Percentiles rank a stretch among this genome's conserved stretches.
Conservation (phyloP, 2,888 invertebrate genomes). For the Drosophila vallismaia region DNA sequence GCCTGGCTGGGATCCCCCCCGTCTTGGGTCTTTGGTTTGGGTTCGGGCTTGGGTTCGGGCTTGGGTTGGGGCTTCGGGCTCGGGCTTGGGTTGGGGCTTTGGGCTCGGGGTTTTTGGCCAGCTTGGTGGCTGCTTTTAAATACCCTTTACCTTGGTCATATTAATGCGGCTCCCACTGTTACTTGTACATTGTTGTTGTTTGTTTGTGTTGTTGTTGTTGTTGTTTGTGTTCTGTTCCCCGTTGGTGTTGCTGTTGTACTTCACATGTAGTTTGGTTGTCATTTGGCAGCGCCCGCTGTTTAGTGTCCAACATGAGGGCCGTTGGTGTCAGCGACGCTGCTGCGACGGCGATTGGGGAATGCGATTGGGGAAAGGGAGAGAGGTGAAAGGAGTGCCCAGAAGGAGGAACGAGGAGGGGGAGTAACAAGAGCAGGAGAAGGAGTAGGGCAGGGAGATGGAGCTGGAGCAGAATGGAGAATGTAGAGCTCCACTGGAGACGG, state of each 20-base stretch:
- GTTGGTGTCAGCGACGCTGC: slow-evolving; percentile 69
- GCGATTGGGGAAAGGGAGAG: slow-evolving; percentile 3
- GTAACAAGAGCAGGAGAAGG: too few species aligned
- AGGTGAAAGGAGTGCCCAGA: slow-evolving; percentile 2
- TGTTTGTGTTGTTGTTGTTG: too few species aligned
- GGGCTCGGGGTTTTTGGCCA: slow-evolving; percentile 31
- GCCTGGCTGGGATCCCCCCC: slow-evolving; percentile 22
- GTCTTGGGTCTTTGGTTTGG: slow-evolving; percentile 35
- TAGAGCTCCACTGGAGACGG: slow-evolving; percentile 25
- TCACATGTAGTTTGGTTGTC: slow-evolving; percentile 78
- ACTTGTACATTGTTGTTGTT: slow-evolving; percentile 51
- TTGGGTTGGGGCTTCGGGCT: slow-evolving; percentile 39
- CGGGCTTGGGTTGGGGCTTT: slow-evolving; percentile 32
- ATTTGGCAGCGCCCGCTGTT: slow-evolving; percentile 81
- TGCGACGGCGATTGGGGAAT: slow-evolving; percentile 16
- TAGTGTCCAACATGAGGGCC: slow-evolving; percentile 80
- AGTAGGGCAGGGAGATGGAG: too few species aligned
- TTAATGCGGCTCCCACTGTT: slow-evolving; percentile 79
- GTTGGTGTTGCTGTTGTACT: slow-evolving; percentile 73
- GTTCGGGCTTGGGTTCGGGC: slow-evolving; percentile 13
- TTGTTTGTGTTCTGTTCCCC: slow-evolving; percentile 20
- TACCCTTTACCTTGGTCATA: slow-evolving; percentile 78
- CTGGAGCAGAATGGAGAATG: slow-evolving; percentile 9
- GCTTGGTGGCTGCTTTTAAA: slow-evolving; percentile 72
- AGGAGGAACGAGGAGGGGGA: too few species aligned